Evolutionary conservation across 1,140 invertebrate genomes (phyloP).

Genomic region (Conopomorpha cramerella): DNA sequence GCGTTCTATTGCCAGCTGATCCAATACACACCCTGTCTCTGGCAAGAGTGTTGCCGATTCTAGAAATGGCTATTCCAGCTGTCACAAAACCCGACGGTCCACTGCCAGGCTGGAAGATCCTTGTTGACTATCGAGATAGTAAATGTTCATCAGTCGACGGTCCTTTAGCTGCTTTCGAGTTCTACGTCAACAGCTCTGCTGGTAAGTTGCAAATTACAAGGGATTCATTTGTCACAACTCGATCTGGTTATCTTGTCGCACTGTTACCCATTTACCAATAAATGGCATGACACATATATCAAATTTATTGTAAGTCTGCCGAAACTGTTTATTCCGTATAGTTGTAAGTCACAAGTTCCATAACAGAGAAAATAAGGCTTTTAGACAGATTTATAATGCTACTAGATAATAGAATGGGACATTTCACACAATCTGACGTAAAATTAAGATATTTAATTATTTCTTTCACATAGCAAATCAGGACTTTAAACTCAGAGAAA

Average conservation of each 20-base stretch:
- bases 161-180: constrained; percentile 78
- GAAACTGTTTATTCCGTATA: not conserved
- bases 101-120: constrained; percentile 69
- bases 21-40: constrained; percentile 68
- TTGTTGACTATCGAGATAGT: constrained; percentile 73
- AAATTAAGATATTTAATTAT: no score
- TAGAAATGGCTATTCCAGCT: constrained; percentile 71
- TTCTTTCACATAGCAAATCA: no score
- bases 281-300: no score
- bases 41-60: constrained; percentile 72
- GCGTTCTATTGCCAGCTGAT: constrained; percentile 71
- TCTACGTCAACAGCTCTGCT: constrained; percentile 70
- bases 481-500: no score
- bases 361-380: not conserved
- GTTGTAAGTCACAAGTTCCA: not conserved
- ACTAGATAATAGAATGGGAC: no score
- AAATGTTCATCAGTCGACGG: constrained; percentile 80
- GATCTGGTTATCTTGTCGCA: no score
- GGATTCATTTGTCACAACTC: no score
- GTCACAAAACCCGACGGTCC: constrained; percentile 64
- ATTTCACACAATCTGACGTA: no score
- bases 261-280: no score
- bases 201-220: constrained; percentile 49
- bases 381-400: no score
- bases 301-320: not conserved